Evolutionary conservation across 2,797 vertebrate species (phyloP).

Genomic region (Orestias chungarensis): DNA sequence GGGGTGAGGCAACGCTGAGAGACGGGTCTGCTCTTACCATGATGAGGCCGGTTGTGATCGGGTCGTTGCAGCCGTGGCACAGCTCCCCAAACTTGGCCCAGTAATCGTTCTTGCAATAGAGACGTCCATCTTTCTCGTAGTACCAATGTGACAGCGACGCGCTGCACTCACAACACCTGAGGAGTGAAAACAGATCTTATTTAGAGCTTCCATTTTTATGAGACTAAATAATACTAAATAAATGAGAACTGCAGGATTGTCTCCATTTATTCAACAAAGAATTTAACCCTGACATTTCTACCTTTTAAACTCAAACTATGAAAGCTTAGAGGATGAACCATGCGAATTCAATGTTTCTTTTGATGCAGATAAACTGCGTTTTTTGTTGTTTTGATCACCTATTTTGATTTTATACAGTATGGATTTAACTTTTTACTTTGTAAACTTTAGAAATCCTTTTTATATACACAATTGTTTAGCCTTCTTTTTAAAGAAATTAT

Average conservation of each 20-base stretch:
- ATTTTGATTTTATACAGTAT: no score
- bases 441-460: no score
- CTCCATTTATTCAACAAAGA: neutral
- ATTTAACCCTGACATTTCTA: neutral
- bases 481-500: neutral
- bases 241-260: neutral
- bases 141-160: constrained; percentile 94
- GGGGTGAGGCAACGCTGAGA: constrained; percentile 30
- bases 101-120: constrained; percentile 98
- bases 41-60: constrained; percentile 95
- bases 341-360: no score
- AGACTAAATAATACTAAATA: neutral
- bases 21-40: constrained; percentile 86
- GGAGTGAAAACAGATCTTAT: neutral
- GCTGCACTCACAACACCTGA: constrained; percentile 92
- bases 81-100: constrained; percentile 93
- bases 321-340: no score
- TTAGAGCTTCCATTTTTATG: no score
- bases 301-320: neutral
- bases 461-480: no score
- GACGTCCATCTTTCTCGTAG: constrained; percentile 95
- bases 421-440: no score
- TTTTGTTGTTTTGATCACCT: no score
- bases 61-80: constrained; percentile 95
- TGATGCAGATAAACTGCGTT: no score